Evolutionary conservation across 1,140 invertebrate species (phyloP), one percentile per base, ranked within the genome.

Genomic region (Mercenaria mercenaria): DNA sequence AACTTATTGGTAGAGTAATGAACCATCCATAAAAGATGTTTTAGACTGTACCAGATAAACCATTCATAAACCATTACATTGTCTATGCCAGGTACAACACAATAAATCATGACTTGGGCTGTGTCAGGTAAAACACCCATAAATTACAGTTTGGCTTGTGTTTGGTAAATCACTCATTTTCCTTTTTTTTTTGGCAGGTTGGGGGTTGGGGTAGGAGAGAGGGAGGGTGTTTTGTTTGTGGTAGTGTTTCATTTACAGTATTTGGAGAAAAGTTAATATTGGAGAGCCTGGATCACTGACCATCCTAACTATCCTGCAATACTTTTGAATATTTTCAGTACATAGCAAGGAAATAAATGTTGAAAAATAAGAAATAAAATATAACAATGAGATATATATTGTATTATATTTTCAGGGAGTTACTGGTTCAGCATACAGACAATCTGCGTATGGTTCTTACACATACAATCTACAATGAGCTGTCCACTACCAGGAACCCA

Each of bases 391-490:
- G n/a, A n/a, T n/a, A n/a, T n/a, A n/a, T 47, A 8, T 47, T 6
- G 43, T 47, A 8, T 6, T 47, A 47, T 47, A 47, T 39, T 80
- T 94, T n/a, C 94, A 97, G 97, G 92, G 98, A 98, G 95, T 97
- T 98, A 95, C 96, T 98, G 76, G 96, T 96, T 43, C 97, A 97
- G 20, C 97, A 98, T 94, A 97, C 97, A 10, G 98, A 98, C 29
- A 99, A 99, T 94, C 96, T 99, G 13, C 97, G 97, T 41, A 98
- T 98, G n/a, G 97, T 99, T 52, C 96, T 99, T 88, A 99, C 98
- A 91, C 97, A 98, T 93, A 99, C 98, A 0, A 98, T 99, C 90
- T 99, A 99, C 96, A 99, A 99, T 96, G 99, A 99, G 96, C 96
- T 99, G 47, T 99, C 98, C 0, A 96, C 95, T 32, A 98, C 98